Conservation (phyloP, 2,113 vertebrate species). For the Leucopsar rothschildi region DNA sequence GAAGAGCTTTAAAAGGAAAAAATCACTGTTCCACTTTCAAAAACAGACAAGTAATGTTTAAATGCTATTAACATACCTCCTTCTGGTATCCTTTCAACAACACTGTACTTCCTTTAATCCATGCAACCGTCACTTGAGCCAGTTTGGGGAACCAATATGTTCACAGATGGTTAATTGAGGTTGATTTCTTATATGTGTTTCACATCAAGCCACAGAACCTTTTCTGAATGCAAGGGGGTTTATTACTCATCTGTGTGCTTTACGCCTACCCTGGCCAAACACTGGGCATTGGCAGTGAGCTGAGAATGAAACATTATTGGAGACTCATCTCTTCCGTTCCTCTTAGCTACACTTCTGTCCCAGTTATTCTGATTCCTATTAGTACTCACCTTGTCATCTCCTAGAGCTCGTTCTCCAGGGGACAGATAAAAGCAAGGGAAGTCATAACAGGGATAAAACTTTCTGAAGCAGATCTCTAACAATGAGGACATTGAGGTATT, state of each 20-base stretch:
- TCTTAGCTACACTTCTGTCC: neutral
- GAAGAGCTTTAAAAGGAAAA: conserved; percentile 32
- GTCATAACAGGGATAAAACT: neutral
- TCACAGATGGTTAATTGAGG: neutral
- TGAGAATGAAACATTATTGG: neutral
- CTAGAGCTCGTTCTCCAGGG: neutral
- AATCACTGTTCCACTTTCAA: neutral
- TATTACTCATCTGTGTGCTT: neutral
- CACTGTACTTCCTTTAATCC: neutral
- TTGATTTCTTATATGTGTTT: neutral
- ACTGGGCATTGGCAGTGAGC: neutral
- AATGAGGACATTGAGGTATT: neutral
- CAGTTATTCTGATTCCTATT: neutral
- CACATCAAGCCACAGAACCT: neutral
- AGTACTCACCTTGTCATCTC: neutral
- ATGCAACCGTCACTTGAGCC: neutral
- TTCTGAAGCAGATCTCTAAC: neutral
- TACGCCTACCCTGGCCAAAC: neutral
- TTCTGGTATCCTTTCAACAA: neutral
- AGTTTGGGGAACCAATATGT: neutral
- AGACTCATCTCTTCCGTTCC: neutral
- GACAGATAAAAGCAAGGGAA: neutral
- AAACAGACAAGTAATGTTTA: neutral
- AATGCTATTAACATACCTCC: neutral
- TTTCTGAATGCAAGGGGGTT: neutral